These are phyloP conservation scores for Gephyroberyx darwinii DNA, from an alignment of 2,797 vertebrate species.

Conservation along the genomic window DNA sequence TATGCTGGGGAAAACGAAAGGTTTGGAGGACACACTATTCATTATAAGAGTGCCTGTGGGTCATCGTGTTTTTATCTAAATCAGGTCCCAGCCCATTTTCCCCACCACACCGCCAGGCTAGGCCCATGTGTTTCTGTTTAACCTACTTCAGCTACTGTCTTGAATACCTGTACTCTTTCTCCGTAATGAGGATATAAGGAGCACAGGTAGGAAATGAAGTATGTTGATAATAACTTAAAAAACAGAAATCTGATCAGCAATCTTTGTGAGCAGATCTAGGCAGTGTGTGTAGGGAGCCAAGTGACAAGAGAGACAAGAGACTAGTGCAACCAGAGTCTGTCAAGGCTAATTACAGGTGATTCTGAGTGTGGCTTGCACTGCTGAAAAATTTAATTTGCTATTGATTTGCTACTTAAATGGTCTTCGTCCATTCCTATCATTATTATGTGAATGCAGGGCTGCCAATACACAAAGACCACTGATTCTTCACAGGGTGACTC, in stretches of 20 bases:
- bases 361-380: constrained; percentile 82
- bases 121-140: constrained; percentile 64
- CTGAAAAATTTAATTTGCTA: constrained; percentile 88
- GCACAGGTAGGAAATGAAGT: constrained; percentile 11
- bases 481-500: constrained; percentile 76
- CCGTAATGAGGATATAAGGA: constrained; percentile 42
- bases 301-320: constrained; percentile 77
- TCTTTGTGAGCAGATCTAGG: neutral
- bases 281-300: constrained; percentile 42
- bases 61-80: constrained; percentile 79
- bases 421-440: constrained; percentile 82
- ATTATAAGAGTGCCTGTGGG: constrained; percentile 80
- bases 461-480: constrained; percentile 77
- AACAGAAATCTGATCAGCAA: constrained; percentile 33
- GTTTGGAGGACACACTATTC: constrained; percentile 76
- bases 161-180: constrained; percentile 54
- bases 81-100: constrained; percentile 74
- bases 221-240: constrained; percentile 12
- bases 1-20: constrained; percentile 67
- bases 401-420: constrained; percentile 88
- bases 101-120: constrained; percentile 59
- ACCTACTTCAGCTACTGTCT: constrained; percentile 68
- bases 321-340: constrained; percentile 78
- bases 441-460: constrained; percentile 79
- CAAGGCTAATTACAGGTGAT: constrained; percentile 85